A percentile compares a stretch with the other conserved stretches of the same genome.
Evolutionary conservation across 1,140 invertebrate genomes (phyloP).

Genomic region (Drosophila albomicans): DNA sequence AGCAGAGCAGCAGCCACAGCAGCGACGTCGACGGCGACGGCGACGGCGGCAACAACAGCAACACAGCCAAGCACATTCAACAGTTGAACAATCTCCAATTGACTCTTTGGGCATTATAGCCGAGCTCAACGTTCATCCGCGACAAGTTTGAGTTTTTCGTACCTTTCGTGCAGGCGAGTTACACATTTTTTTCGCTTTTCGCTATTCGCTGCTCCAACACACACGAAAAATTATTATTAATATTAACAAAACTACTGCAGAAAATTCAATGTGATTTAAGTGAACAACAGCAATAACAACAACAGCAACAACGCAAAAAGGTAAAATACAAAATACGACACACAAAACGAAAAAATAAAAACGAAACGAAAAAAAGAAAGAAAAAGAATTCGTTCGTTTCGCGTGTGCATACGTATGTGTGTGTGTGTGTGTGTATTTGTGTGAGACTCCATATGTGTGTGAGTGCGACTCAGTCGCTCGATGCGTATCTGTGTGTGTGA

Average conservation of each 20-base stretch:
- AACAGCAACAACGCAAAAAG: not conserved
- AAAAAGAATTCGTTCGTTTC: slow-evolving; percentile 52
- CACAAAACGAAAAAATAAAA: not conserved
- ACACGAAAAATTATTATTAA: slow-evolving; percentile 37
- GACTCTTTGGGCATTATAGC: slow-evolving; percentile 83
- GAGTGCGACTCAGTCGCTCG: slow-evolving; percentile 19
- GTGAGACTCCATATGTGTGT: slow-evolving; percentile 25
- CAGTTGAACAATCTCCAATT: slow-evolving; percentile 83
- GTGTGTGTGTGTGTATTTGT: slow-evolving; percentile 33
- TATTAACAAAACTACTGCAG: slow-evolving; percentile 27
- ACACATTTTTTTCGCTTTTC: slow-evolving; percentile 50
- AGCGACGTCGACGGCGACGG: slow-evolving; percentile 6
- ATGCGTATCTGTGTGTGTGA: slow-evolving; percentile 3
- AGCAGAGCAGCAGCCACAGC: not conserved
- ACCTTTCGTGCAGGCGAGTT: slow-evolving; percentile 66
- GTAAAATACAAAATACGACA: slow-evolving; percentile 6
- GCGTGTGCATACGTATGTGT: slow-evolving; percentile 27
- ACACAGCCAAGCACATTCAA: slow-evolving; percentile 69
- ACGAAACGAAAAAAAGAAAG: slow-evolving; percentile 18
- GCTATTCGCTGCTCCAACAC: slow-evolving; percentile 40
- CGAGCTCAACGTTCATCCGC: slow-evolving; percentile 76
- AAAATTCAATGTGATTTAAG: not conserved
- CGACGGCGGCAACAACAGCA: slow-evolving; percentile 18
- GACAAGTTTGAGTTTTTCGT: slow-evolving; percentile 83
- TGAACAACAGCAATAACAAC: not conserved